These are phyloP conservation scores for Pristionchus japonicus DNA, from an alignment of 2,888 invertebrate genomes.

Conservation along the genomic window DNA sequence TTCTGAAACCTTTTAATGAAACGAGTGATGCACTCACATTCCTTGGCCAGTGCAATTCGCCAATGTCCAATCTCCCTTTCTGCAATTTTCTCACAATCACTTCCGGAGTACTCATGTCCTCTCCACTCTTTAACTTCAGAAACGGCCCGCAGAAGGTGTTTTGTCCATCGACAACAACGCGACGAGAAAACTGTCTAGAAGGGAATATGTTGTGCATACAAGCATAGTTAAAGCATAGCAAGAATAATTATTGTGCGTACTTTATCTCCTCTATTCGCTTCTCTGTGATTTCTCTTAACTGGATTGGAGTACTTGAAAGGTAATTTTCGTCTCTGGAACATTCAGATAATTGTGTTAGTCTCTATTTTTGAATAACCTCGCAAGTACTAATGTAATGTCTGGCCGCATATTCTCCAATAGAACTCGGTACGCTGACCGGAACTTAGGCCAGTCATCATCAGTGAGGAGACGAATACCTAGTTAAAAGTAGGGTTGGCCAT, in stretches of 20 bases:
- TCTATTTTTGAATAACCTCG: not conserved
- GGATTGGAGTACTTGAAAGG: not conserved
- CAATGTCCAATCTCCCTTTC: not conserved
- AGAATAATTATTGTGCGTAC: no score
- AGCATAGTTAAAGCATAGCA: no score
- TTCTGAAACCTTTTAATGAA: no score
- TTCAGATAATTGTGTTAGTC: not conserved
- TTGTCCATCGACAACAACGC: not conserved
- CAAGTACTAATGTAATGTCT: not conserved
- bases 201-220: no score
- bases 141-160: not conserved
- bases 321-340: not conserved
- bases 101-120: not conserved
- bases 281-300: not conserved
- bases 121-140: slow-evolving; percentile 12
- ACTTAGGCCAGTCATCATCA: slow-evolving; percentile 13
- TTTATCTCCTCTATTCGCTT: not conserved
- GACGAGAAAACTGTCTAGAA: not conserved
- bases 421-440: not conserved
- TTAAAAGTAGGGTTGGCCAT: no score
- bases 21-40: no score
- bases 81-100: not conserved
- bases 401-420: not conserved
- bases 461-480: slow-evolving; percentile 13
- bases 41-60: slow-evolving; percentile 5